Evolutionary conservation across 2,113 vertebrate genomes (phyloP).

Genomic region (Prunella fulvescens): DNA sequence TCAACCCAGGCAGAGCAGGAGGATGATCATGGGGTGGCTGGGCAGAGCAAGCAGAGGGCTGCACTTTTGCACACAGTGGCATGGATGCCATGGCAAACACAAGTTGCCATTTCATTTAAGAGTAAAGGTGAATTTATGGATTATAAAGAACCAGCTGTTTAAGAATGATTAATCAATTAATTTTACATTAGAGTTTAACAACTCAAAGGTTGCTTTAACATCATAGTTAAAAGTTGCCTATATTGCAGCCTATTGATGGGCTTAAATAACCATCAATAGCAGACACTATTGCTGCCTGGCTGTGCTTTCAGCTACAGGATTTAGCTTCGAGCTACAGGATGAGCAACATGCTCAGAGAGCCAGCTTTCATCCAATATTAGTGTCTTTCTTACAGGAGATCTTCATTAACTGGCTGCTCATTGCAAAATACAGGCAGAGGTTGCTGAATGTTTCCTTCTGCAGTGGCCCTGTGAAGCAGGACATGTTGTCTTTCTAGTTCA

Average conservation of each 20-base stretch:
- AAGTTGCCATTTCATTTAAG: not conserved
- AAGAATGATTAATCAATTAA: not conserved
- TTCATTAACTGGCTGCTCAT: not conserved
- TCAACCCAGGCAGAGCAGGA: not conserved
- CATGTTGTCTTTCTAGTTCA: not conserved
- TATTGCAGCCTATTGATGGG: not conserved
- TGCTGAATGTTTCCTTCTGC: not conserved
- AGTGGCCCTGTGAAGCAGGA: not conserved
- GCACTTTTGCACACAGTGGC: rapidly evolving
- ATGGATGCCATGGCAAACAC: rapidly evolving
- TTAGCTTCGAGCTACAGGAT: not conserved
- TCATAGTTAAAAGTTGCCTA: not conserved
- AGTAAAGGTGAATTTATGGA: not conserved
- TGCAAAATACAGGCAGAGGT: not conserved
- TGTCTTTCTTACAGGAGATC: not conserved
- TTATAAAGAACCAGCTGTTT: not conserved
- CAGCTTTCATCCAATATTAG: not conserved
- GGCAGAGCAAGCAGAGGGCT: not conserved
- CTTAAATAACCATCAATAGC: not conserved
- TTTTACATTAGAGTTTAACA: not conserved
- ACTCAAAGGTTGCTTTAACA: not conserved
- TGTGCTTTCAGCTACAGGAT: not conserved
- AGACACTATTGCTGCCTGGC: not conserved
- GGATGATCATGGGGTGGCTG: rapidly evolving
- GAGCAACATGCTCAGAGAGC: not conserved